Evolutionary conservation across 2,888 invertebrate species (phyloP).

Genomic region (Meliscaeva auricollis): DNA sequence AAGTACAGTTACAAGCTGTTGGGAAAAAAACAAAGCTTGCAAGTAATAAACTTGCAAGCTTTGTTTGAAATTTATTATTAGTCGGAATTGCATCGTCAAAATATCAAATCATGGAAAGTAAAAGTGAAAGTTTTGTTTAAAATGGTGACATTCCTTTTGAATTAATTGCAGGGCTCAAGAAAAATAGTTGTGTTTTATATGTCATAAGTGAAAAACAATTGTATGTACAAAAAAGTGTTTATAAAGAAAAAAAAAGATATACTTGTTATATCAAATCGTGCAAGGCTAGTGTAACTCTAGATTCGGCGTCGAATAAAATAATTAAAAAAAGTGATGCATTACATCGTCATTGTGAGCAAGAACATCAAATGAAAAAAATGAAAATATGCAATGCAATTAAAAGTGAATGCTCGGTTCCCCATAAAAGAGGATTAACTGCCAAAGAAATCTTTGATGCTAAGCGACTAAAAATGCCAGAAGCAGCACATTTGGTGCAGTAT

Average conservation of each 20-base stretch:
- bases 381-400: background rate
- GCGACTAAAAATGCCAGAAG: conserved; percentile 20
- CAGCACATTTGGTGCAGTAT: conserved; percentile 18
- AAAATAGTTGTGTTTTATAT: conserved; percentile 21
- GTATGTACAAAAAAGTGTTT: conserved; percentile 16
- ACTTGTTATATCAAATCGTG: conserved; percentile 10
- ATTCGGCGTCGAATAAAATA: conserved; percentile 3
- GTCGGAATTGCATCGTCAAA: conserved; percentile 20
- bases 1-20: background rate
- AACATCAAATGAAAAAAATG: conserved; percentile 8
- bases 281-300: background rate
- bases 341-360: conserved; percentile 10
- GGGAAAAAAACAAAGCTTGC: conserved; percentile 17
- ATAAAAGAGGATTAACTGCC: conserved; percentile 10
- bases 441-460: conserved; percentile 12
- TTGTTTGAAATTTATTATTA: no score
- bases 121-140: background rate
- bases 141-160: conserved; percentile 14
- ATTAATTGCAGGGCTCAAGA: background rate
- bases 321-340: conserved; percentile 10
- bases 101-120: background rate
- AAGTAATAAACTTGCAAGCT: background rate
- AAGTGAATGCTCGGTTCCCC: background rate
- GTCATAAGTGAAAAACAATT: conserved; percentile 9
- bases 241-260: background rate